Evolutionary conservation across 2,888 invertebrate species (phyloP).

Genomic region (Catocala nupta): DNA sequence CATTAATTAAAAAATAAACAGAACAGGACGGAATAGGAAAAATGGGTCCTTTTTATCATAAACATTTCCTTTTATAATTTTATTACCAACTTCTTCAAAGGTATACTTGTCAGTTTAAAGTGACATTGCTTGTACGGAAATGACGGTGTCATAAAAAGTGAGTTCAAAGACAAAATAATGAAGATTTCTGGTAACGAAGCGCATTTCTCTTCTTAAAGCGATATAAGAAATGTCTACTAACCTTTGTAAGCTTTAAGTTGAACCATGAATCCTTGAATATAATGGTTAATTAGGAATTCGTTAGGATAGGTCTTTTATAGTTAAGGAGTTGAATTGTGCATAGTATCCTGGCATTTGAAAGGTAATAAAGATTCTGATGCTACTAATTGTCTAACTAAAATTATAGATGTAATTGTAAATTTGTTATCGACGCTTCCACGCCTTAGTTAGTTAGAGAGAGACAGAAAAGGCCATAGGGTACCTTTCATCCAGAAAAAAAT

Average conservation of each 20-base stretch:
- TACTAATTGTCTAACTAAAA: too few species aligned
- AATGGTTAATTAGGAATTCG: conserved; percentile 15
- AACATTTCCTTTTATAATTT: conserved; percentile 1
- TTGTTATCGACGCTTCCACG: too few species aligned
- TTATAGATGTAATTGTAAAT: too few species aligned
- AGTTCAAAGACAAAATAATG: conserved; percentile 35
- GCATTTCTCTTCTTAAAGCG: conserved; percentile 1
- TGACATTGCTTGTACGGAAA: conserved; percentile 29
- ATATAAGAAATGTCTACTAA: conserved; percentile 4
- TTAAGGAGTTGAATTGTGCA: too few species aligned
- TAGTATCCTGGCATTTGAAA: too few species aligned
- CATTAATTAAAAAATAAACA: too few species aligned
- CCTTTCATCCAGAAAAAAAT: too few species aligned
- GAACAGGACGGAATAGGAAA: too few species aligned
- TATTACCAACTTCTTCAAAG: not conserved
- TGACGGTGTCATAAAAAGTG: conserved; percentile 24
- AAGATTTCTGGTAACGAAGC: conserved; percentile 5
- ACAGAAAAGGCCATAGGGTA: too few species aligned
- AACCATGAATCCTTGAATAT: conserved; percentile 17
- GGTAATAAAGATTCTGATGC: too few species aligned
- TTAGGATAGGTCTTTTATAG: conserved; percentile 1
- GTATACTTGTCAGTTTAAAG: conserved; percentile 14
- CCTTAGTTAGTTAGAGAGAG: too few species aligned
- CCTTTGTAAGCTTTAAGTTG: conserved; percentile 7
- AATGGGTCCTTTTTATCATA: too few species aligned